Conservation (phyloP, 2,888 invertebrate species). For the Cryptophagus acutangulus region DNA sequence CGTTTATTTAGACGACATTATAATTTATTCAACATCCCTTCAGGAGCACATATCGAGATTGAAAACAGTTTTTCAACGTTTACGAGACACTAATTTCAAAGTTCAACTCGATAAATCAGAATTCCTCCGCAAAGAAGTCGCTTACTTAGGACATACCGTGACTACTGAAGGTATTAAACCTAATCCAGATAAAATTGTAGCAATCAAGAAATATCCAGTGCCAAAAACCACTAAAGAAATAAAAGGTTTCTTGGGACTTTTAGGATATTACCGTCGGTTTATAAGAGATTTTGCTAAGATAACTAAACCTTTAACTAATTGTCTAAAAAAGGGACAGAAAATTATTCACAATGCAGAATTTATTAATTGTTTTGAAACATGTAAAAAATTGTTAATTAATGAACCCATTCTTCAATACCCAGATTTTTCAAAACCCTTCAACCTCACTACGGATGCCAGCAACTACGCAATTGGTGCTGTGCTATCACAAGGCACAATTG, state of each 20-base stretch:
- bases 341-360: not conserved
- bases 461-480: slow-evolving; percentile 29
- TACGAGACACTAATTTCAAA: not conserved
- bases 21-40: not conserved
- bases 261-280: too few relatives aligned
- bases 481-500: slow-evolving; percentile 32
- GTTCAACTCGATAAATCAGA: slow-evolving; percentile 19
- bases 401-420: slow-evolving; percentile 16
- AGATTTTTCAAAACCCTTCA: slow-evolving; percentile 30
- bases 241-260: too few relatives aligned
- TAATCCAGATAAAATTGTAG: too few relatives aligned
- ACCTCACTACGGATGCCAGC: slow-evolving; percentile 23
- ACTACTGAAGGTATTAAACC: too few relatives aligned
- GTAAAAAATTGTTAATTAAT: not conserved
- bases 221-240: too few relatives aligned
- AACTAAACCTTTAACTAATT: slow-evolving; percentile 3
- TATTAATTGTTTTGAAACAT: not conserved
- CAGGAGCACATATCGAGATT: not conserved
- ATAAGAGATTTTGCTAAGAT: slow-evolving; percentile 3
- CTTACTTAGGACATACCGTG: not conserved
- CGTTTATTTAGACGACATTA: not conserved
- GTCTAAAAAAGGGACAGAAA: not conserved
- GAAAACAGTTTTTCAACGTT: not conserved
- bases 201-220: too few relatives aligned
- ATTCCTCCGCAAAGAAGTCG: not conserved